phyloP scores from a whole-genome alignment of 2,113 vertebrate genomes.

The Psilopogon haemacephalus region DNA sequence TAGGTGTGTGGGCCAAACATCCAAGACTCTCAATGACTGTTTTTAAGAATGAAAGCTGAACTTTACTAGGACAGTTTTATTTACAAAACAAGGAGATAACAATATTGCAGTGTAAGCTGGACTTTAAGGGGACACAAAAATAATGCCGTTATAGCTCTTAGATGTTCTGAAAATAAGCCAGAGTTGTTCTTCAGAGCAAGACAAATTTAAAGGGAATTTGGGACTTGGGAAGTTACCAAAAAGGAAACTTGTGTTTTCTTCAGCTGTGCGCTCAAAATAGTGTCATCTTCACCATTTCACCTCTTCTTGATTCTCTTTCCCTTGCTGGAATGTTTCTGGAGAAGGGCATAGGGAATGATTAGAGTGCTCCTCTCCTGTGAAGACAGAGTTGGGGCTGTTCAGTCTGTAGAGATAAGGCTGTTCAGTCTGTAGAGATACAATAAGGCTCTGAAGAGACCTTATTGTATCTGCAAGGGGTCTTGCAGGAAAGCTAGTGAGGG shows the following conservation, averaged over 20 bases:
- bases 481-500: too few species aligned
- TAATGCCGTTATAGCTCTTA: not conserved
- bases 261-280: not conserved
- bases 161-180: not conserved
- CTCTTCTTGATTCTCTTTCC: not conserved
- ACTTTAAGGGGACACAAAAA: not conserved
- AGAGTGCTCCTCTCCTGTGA: too few species aligned
- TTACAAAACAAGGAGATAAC: not conserved
- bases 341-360: too few species aligned
- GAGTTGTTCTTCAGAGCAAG: not conserved
- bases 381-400: too few species aligned
- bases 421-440: too few species aligned
- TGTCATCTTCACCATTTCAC: not conserved
- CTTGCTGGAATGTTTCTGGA: not conserved
- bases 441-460: too few species aligned
- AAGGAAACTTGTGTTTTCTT: not conserved
- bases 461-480: too few species aligned
- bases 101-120: fast-evolving
- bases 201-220: not conserved
- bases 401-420: too few species aligned
- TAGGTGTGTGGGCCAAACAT: not conserved
- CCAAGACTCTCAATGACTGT: not conserved
- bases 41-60: not conserved
- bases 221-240: not conserved
- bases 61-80: not conserved